phyloP scores from a whole-genome alignment of 2,888 invertebrate species.

The Lumbricus terrestris region DNA sequence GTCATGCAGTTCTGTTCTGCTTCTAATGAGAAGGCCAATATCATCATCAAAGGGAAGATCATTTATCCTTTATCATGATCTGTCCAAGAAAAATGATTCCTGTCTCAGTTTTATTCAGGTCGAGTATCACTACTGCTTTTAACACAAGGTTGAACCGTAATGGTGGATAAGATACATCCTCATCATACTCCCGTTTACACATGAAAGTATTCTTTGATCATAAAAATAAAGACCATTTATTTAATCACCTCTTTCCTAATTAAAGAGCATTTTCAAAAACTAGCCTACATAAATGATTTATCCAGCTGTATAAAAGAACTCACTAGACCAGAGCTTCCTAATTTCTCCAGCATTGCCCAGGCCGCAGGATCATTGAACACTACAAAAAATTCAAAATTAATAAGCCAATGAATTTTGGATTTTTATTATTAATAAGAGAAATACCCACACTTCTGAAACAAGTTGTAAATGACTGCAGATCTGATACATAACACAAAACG shows the following conservation, averaged over 20 bases:
- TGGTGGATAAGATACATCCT: no score
- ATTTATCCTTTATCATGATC: no score
- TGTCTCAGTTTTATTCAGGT: no score
- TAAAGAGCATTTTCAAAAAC: neutral
- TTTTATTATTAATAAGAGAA: neutral
- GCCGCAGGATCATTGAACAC: conserved; percentile 56
- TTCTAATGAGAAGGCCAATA: no score
- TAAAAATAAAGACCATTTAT: neutral
- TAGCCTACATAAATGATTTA: neutral
- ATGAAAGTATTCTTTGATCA: no score
- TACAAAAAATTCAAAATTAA: conserved; percentile 38
- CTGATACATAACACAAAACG: neutral
- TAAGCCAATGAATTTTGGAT: neutral
- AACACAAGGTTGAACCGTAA: no score
- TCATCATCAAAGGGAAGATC: no score
- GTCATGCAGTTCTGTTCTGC: no score
- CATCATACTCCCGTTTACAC: no score
- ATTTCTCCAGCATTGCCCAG: conserved; percentile 57
- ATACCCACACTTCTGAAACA: neutral
- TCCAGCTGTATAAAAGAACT: neutral
- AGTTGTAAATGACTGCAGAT: neutral
- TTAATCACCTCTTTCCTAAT: neutral
- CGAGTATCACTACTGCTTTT: no score
- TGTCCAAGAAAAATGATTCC: no score
- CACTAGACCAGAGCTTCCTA: conserved; percentile 39